Evolutionary conservation across 2,113 vertebrate species (phyloP).

Genomic region (Oryzias celebensis): DNA sequence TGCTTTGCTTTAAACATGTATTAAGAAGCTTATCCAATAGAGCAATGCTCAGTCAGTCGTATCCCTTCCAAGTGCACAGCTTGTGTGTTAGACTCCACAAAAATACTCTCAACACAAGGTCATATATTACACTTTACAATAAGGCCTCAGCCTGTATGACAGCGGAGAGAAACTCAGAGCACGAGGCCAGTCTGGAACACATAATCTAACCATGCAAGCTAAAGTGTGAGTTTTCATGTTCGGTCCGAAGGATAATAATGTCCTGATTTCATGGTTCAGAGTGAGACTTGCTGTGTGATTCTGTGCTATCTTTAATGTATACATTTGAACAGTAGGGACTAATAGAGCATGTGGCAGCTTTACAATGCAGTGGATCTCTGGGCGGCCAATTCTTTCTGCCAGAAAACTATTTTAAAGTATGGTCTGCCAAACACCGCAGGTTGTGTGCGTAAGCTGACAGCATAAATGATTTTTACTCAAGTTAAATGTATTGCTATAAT

Average conservation of each 20-base stretch:
- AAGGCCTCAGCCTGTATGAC: conserved; percentile 49
- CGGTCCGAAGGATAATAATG: conserved; percentile 46
- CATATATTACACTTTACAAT: conserved; percentile 68
- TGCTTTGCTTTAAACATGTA: conserved; percentile 70
- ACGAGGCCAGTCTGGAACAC: conserved; percentile 40
- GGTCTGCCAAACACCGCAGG: conserved; percentile 55
- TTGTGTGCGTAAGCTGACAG: conserved; percentile 29
- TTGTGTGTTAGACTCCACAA: conserved; percentile 56
- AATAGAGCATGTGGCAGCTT: conserved; percentile 74
- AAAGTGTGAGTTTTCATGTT: conserved; percentile 58
- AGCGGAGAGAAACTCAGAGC: conserved; percentile 50
- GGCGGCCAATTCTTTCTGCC: conserved; percentile 60
- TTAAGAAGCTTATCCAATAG: conserved; percentile 60
- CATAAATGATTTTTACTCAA: conserved; percentile 28
- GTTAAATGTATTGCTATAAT: conserved; percentile 5
- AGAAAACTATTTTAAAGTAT: conserved; percentile 60
- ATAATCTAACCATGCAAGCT: conserved; percentile 42
- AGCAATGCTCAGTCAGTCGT: conserved; percentile 69
- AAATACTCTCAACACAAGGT: conserved; percentile 56
- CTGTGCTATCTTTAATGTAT: conserved; percentile 65
- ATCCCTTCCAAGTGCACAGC: conserved; percentile 53
- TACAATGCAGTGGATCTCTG: conserved; percentile 66
- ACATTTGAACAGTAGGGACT: conserved; percentile 66
- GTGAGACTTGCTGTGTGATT: conserved; percentile 50
- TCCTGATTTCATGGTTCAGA: conserved; percentile 64